phyloP scores from a whole-genome alignment of 2,888 invertebrate species.

The Himalopsyche japonica region DNA sequence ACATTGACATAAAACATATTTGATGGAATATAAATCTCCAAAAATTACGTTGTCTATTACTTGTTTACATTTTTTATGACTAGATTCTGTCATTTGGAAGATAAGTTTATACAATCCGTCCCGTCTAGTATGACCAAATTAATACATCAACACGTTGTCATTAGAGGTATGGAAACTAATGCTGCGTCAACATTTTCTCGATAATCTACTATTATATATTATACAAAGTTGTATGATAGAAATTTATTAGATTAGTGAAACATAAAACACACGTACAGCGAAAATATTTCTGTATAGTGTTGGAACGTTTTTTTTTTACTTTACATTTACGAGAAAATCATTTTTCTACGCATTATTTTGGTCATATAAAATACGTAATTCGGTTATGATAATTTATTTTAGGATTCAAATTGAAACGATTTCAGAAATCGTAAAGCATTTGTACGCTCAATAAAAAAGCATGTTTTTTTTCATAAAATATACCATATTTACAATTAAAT shows the following conservation, averaged over 20 bases:
- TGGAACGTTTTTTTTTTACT: no score
- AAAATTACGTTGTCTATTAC: no score
- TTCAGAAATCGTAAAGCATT: not conserved
- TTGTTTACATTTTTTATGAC: no score
- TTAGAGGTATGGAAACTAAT: not conserved
- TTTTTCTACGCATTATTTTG: not conserved
- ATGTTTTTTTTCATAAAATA: no score
- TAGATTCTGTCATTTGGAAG: not conserved
- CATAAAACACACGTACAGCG: not conserved
- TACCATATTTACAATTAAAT: no score
- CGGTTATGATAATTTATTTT: not conserved
- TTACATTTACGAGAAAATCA: not conserved
- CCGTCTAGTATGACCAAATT: not conserved
- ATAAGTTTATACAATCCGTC: not conserved
- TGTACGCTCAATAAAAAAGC: no score
- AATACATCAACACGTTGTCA: not conserved
- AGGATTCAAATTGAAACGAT: not conserved
- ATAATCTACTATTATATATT: not conserved
- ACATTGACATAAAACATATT: no score
- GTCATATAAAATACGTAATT: not conserved
- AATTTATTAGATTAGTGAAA: not conserved
- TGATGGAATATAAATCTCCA: no score
- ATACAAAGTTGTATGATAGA: not conserved
- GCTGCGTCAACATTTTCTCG: not conserved
- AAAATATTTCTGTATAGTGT: not conserved